Conservation (phyloP, 2,888 invertebrate genomes). For the Mylabris sibirica region DNA sequence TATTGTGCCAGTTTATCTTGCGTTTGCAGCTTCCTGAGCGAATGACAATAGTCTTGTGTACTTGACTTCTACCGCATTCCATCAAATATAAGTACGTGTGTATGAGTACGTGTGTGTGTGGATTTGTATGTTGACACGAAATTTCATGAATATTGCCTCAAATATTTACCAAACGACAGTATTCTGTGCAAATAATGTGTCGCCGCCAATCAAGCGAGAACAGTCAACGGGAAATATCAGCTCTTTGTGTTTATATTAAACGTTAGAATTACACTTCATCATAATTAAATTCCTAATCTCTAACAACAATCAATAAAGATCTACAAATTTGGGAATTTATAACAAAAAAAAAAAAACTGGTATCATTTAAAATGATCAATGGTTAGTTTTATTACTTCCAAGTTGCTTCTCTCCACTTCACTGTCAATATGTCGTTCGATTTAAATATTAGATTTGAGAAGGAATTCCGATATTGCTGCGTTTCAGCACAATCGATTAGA, state of each 20-base stretch:
- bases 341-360: too few species aligned
- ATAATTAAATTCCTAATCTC: not conserved
- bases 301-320: not conserved
- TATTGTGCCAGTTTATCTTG: not conserved
- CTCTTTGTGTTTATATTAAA: not conserved
- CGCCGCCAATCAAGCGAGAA: conserved; percentile 1
- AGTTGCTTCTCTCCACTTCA: not conserved
- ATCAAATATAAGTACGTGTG: not conserved
- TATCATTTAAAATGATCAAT: not conserved
- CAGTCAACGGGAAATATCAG: not conserved
- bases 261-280: not conserved
- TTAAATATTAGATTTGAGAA: not conserved
- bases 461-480: not conserved
- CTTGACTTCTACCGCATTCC: not conserved
- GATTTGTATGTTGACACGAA: conserved; percentile 2
- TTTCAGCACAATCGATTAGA: not conserved
- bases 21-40: not conserved
- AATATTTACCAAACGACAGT: conserved; percentile 12
- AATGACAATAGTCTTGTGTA: not conserved
- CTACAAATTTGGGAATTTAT: too few species aligned
- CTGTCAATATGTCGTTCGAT: conserved; percentile 9
- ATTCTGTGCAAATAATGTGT: conserved; percentile 8
- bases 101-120: not conserved
- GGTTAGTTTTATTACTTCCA: not conserved
- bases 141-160: conserved; percentile 8